Base-by-base conservation (phyloP, 2,797 vertebrate species). In the Protosalanx chinensis region DNA sequence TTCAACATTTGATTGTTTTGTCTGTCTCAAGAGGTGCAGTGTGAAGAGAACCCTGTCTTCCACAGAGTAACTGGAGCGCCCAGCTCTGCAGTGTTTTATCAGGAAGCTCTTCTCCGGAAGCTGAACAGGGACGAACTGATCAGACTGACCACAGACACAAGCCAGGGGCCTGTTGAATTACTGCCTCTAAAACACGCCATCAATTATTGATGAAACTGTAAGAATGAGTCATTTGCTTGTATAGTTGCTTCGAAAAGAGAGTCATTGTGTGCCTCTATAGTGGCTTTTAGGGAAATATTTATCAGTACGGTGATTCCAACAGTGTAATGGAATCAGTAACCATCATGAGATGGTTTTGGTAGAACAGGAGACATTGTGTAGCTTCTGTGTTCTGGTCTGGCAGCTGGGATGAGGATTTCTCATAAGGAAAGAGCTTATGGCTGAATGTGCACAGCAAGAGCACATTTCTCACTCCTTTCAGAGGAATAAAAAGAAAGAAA, bases 131-230 rank as follows among this genome's bases (percentile, higher is more conserved):
- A 20, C 72, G 70, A 73, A 73, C 37, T 32, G 37, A 71, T 66
- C 20, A 57, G 68, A 51, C 13, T 68, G 53, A 64, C 71, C 69
- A 49, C 66, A 74, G 57, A 58, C 61, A 67, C 61, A 60, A 33
- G 69, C 68, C 69, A 30, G 53, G 53, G 72, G 72, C 72, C 57
- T 69, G 65, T 59, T 61, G 74, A 78, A 72, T 74, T 74, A 72
- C 68, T 77, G 75, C 74, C 62, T 73, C 76, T 70, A 80, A 86
- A 82, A 56, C 59, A 57, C 69, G 70, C 68, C 70, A 74, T 77
- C 75, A 77, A 77, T 72, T 79, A 77, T 81, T 76, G 71, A 81
- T 75, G 67, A 72, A 73, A 79, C 78, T 80, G 78, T 76, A 82
- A 80, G 77, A 71, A 76, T 81, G 76, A 86, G 70, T 61, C 35